Conservation (phyloP, 2,888 invertebrate species). For the Ceraclea dissimilis region DNA sequence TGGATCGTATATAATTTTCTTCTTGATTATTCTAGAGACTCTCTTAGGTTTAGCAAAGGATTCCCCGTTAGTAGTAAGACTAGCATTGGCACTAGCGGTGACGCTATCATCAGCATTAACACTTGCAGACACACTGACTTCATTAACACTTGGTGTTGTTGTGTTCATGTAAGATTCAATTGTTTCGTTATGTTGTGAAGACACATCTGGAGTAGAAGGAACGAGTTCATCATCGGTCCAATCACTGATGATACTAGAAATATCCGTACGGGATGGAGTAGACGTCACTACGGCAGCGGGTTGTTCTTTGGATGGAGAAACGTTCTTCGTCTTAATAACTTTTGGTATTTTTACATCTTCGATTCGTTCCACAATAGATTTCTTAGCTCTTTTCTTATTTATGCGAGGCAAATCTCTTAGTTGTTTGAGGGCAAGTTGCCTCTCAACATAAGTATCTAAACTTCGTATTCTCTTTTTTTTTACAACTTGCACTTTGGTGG, state of each 20-base stretch:
- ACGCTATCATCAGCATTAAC: not conserved
- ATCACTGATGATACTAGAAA: slow-evolving; percentile 20
- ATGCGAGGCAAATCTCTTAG: slow-evolving; percentile 17
- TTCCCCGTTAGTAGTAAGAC: not conserved
- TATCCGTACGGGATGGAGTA: slow-evolving; percentile 5
- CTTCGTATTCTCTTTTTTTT: not conserved
- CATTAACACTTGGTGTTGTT: not conserved
- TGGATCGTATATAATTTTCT: slow-evolving; percentile 69
- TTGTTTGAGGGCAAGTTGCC: slow-evolving; percentile 19
- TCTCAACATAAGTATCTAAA: slow-evolving; percentile 14
- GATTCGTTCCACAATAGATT: slow-evolving; percentile 3
- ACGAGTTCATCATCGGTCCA: slow-evolving; percentile 21
- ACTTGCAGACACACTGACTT: not conserved
- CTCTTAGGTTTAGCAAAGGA: slow-evolving; percentile 28
- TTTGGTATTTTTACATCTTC: slow-evolving; percentile 21
- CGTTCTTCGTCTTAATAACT: slow-evolving; percentile 5
- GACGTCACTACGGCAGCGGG: slow-evolving; percentile 6
- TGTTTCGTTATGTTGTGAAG: slow-evolving; percentile 1
- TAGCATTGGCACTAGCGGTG: not conserved
- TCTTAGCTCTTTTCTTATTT: slow-evolving; percentile 3
- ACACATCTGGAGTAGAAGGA: not conserved
- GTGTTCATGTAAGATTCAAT: not conserved
- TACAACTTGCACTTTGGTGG: not conserved
- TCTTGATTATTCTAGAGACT: slow-evolving; percentile 55
- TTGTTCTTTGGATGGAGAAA: not conserved